Base-by-base conservation (phyloP, 2,888 invertebrate genomes). In the Diabrotica balteata region DNA sequence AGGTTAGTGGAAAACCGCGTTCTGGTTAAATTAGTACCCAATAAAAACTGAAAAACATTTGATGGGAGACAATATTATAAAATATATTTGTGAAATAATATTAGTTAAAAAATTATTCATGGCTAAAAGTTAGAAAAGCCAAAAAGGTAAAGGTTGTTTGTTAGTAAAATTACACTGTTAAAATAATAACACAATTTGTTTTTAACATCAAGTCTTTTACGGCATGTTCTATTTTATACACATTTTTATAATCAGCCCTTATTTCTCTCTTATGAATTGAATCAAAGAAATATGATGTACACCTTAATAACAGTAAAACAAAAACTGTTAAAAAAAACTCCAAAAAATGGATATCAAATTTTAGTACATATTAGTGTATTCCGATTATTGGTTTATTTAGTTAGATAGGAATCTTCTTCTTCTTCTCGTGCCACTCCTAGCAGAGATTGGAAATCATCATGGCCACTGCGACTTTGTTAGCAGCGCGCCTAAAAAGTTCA, bases 221-320 rank as follows among this genome's bases (percentile, higher is more conserved):
- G 72, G 76, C 72, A 74, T 75, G 72, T 77, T 77, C 76, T 77
- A 76, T 78, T 67, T 79, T 80, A 77, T 79, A 80, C 77, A 80
- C 78, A 80, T 63, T 73, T 73, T 79, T 79, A 80, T 81, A 81
- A 81, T 82, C 82, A 82, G 82, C 83, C 82, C 82, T 82, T 82
- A 76, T 80, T 81, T 82, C 82, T 82, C 82, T 82, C 82, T 77
- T 82, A 78, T 81, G 78, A 80, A 81, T 78, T 76, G 75, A 80
- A 79, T 78, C 78, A 80, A 80, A 78, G 80, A 81, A 81, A 81
- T 80, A 81, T 80, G 80, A 82, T 78, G 75, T 79, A 80, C 79
- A 80, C 72, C 66, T 73, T 71, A 69, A 72, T 9, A 66, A 72
- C 64, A 66, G 66, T 55, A 65, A 65, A 70, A 61, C 59, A 70